These are phyloP conservation scores for Cristatella mucedo DNA, from an alignment of 2,888 invertebrate species.

Conservation along the genomic window DNA sequence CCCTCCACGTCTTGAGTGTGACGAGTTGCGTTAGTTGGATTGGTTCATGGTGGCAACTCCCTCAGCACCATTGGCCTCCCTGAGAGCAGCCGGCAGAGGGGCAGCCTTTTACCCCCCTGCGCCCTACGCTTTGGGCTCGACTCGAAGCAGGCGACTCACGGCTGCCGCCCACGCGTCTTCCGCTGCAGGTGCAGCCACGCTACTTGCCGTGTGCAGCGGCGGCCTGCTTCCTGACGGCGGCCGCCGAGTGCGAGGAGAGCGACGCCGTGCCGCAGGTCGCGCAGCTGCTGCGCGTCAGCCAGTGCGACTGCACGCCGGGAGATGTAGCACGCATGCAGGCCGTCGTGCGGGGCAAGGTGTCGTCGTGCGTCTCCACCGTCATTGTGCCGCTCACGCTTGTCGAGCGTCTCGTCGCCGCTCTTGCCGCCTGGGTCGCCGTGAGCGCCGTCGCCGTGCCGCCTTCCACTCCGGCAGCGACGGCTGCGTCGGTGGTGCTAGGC, in stretches of 20 bases:
- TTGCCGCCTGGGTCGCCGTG: neutral
- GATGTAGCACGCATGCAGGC: conserved; percentile 31
- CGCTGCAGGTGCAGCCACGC: conserved; percentile 18
- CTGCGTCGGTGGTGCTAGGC: too few relatives aligned
- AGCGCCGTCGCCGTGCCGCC: too few relatives aligned
- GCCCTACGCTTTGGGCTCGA: too few relatives aligned
- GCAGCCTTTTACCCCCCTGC: neutral
- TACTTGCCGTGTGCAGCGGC: conserved; percentile 25
- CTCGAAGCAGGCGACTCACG: too few relatives aligned
- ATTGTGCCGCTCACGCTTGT: conserved; percentile 1
- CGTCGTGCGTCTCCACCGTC: too few relatives aligned
- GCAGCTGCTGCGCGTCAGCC: conserved; percentile 8
- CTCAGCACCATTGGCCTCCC: too few relatives aligned
- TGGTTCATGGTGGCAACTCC: too few relatives aligned
- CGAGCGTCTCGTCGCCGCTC: neutral
- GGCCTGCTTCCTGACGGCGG: conserved; percentile 24
- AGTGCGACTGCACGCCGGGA: conserved; percentile 23
- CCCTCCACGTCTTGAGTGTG: too few relatives aligned
- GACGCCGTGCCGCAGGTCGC: neutral
- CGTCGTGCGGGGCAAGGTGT: conserved; percentile 25
- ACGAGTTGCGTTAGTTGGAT: too few relatives aligned
- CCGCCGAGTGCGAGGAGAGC: conserved; percentile 16
- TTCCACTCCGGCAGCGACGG: too few relatives aligned
- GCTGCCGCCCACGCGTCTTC: neutral
- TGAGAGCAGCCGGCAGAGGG: too few relatives aligned